A percentile compares a stretch with the other conserved stretches of the same genome.
phyloP scores from a whole-genome alignment of 2,113 vertebrate genomes.

The Apodemus sylvaticus region DNA sequence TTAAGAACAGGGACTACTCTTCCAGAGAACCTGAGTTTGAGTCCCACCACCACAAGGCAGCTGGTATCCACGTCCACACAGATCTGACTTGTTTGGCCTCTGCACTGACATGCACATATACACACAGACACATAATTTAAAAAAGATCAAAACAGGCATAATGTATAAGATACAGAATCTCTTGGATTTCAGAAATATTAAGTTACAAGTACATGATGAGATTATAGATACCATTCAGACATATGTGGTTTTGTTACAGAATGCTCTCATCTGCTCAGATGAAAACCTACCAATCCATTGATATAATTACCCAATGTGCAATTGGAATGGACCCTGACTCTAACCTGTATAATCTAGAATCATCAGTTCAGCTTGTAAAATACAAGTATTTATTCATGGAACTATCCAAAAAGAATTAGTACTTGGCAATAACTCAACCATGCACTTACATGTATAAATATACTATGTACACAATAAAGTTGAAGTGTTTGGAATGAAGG shows the following conservation, averaged over 20 bases:
- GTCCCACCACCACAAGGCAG: neutral
- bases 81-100: neutral
- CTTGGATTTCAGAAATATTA: conserved; percentile 44
- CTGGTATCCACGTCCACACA: neutral
- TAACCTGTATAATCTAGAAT: neutral
- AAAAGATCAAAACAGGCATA: neutral
- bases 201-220: conserved; percentile 29
- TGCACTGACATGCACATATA: neutral
- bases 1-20: neutral
- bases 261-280: neutral
- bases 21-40: neutral
- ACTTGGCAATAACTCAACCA: conserved; percentile 36
- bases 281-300: neutral
- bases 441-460: neutral
- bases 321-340: neutral
- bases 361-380: conserved; percentile 37
- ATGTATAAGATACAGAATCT: conserved; percentile 47
- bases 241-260: conserved; percentile 28
- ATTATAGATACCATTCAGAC: neutral
- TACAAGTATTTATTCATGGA: conserved; percentile 16
- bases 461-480: conserved; percentile 45
- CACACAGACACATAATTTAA: neutral
- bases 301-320: conserved; percentile 20
- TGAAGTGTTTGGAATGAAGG: conserved; percentile 62
- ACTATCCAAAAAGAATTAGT: neutral